A percentile compares a stretch with the other conserved stretches of the same genome.
phyloP scores from a whole-genome alignment of 2,113 vertebrate species.

The Aspidoscelis tigris region DNA sequence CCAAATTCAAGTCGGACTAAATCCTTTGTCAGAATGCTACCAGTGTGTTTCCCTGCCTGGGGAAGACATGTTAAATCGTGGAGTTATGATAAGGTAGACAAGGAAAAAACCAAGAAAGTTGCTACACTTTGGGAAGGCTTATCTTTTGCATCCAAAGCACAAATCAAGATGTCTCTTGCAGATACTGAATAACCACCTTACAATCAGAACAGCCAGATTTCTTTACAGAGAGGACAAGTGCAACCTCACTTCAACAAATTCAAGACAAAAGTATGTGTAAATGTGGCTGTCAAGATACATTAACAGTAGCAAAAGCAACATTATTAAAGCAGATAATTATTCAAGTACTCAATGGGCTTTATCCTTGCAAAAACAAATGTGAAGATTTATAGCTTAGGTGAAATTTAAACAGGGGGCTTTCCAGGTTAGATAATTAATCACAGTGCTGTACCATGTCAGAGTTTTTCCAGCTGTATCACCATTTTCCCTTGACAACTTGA shows the following conservation, averaged over 20 bases:
- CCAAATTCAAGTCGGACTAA: too few species aligned
- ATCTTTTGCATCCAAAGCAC: neutral
- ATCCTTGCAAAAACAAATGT: neutral
- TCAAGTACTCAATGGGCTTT: neutral
- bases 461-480: too few species aligned
- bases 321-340: neutral
- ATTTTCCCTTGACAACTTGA: too few species aligned
- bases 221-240: neutral
- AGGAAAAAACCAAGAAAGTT: neutral
- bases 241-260: neutral
- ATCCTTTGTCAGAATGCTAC: too few species aligned
- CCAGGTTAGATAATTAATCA: too few species aligned
- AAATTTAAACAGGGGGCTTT: too few species aligned
- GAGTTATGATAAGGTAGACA: neutral
- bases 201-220: neutral
- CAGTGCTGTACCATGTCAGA: too few species aligned
- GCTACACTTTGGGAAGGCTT: neutral
- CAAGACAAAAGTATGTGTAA: neutral
- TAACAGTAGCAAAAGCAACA: neutral
- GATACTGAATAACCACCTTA: neutral
- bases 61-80: neutral
- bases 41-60: neutral
- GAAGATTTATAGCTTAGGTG: too few species aligned
- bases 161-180: neutral
- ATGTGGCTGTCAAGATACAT: too few species aligned